These are phyloP conservation scores for Axea sp. DNA, from an alignment of 2,888 invertebrate species.

Conservation along the genomic window DNA sequence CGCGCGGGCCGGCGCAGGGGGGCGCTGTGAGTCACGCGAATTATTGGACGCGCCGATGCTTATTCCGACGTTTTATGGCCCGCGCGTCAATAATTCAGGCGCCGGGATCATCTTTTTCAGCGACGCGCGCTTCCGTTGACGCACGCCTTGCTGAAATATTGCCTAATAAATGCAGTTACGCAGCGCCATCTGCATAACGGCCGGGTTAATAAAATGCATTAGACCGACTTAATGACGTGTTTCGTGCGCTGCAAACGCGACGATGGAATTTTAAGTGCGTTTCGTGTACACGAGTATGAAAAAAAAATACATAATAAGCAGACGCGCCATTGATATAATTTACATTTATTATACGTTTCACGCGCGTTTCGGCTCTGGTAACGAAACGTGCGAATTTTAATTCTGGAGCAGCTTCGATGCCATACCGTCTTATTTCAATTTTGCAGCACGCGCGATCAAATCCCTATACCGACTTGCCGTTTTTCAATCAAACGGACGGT, in stretches of 20 bases:
- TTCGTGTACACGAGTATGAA: background rate
- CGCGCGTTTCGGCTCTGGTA: no score
- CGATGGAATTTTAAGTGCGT: constrained; percentile 33
- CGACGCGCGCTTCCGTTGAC: constrained; percentile 12
- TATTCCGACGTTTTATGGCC: constrained; percentile 61
- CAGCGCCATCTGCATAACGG: constrained; percentile 52
- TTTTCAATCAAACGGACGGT: no score
- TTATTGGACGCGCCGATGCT: constrained; percentile 53
- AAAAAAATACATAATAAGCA: no score
- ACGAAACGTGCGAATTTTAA: no score
- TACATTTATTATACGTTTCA: no score
- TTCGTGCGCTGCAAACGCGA: constrained; percentile 18
- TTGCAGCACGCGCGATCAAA: no score
- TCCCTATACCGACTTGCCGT: no score
- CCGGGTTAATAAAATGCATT: constrained; percentile 41
- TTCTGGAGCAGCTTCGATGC: no score
- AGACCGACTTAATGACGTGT: constrained; percentile 45
- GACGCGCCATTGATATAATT: no score
- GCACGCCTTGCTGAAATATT: constrained; percentile 44
- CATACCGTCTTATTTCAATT: no score
- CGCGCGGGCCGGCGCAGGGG: constrained; percentile 44
- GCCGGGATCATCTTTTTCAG: constrained; percentile 29
- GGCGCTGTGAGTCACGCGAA: constrained; percentile 58
- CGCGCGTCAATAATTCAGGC: constrained; percentile 52
- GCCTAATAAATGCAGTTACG: constrained; percentile 46